Percentiles rank a stretch among this genome's conserved stretches.
Conservation (phyloP, 2,797 vertebrate genomes). For the Sebastes iracundus region DNA sequence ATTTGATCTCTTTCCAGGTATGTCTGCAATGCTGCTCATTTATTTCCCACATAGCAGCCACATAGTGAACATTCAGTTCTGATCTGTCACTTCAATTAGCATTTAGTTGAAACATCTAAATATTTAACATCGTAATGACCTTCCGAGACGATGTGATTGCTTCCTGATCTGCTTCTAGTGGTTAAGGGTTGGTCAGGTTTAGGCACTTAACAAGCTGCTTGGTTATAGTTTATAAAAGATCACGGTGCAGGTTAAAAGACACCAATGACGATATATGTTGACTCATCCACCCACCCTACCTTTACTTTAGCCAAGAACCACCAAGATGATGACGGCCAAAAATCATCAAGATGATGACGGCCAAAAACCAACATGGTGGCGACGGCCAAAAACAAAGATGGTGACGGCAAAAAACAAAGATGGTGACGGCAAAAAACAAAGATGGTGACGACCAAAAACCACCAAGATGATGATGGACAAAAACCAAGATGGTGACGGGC, state of each 20-base stretch:
- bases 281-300: not conserved
- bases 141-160: no score
- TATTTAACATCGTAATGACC: not conserved
- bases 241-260: no score
- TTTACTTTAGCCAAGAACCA: no score
- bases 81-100: not conserved
- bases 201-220: not conserved
- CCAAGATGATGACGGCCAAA: no score
- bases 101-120: not conserved
- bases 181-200: not conserved
- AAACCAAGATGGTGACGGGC: no score
- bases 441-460: no score
- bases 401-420: no score
- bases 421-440: no score
- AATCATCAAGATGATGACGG: no score
- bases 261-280: not conserved
- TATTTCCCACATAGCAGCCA: not conserved
- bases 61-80: not conserved
- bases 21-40: not conserved
- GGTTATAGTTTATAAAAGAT: not conserved
- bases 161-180: not conserved
- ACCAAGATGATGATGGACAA: no score
- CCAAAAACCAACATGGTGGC: no score
- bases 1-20: not conserved
- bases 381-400: no score